Conservation (phyloP, 2,888 invertebrate species). For the Tolmerus cingulatus region DNA sequence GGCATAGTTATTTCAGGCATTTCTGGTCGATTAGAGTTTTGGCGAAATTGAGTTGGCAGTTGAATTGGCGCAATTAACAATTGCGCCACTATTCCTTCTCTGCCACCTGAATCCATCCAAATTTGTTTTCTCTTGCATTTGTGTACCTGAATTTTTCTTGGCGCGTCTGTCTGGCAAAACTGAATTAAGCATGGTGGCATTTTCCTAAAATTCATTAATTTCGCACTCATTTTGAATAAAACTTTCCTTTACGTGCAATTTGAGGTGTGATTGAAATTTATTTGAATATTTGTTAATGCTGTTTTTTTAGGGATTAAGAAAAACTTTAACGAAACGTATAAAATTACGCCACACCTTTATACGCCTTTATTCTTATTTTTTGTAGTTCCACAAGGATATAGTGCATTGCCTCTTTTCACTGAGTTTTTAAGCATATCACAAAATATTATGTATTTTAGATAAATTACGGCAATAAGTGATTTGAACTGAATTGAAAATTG, state of each 20-base stretch:
- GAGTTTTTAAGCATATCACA: too few relatives aligned
- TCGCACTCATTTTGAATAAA: neutral
- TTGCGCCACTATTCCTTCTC: neutral
- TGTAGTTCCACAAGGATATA: too few relatives aligned
- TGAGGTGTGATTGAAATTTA: neutral
- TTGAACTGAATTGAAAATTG: too few relatives aligned
- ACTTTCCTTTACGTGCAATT: neutral
- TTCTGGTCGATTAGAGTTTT: neutral
- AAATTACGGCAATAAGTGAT: too few relatives aligned
- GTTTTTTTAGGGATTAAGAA: neutral
- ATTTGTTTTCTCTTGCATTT: neutral
- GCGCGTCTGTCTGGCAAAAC: neutral
- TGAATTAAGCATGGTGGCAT: neutral
- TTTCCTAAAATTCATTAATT: neutral
- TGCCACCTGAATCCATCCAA: neutral
- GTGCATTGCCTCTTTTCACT: too few relatives aligned
- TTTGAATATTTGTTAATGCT: neutral
- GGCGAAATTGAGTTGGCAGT: neutral
- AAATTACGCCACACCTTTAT: too few relatives aligned
- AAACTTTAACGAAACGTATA: too few relatives aligned
- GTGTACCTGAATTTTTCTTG: neutral
- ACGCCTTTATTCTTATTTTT: too few relatives aligned
- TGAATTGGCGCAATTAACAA: neutral
- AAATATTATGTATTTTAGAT: too few relatives aligned
- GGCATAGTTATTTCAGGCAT: neutral